Evolutionary conservation across 2,113 vertebrate genomes (phyloP).

Genomic region (Cairina moschata): DNA sequence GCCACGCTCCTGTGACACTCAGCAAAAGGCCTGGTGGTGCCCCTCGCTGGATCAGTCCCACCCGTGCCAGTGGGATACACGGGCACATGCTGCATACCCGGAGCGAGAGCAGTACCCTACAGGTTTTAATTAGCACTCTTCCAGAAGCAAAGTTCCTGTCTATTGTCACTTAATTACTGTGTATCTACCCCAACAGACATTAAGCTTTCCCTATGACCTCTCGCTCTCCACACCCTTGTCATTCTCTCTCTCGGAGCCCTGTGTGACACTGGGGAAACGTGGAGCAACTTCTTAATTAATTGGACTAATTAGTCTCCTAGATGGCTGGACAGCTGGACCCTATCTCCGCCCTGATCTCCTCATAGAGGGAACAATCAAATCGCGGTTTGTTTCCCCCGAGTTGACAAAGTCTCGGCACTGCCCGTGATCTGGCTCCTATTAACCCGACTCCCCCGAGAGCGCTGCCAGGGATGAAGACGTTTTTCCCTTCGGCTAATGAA

Average conservation of each 20-base stretch:
- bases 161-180: constrained; percentile 68
- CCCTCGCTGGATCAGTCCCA: background rate
- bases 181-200: constrained; percentile 50
- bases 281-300: constrained; percentile 86
- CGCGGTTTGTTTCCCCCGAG: constrained; percentile 2
- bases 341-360: constrained; percentile 53
- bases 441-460: background rate
- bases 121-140: constrained; percentile 68
- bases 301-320: constrained; percentile 88
- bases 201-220: constrained; percentile 53
- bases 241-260: constrained; percentile 16
- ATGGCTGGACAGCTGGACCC: constrained; percentile 91
- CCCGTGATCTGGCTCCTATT: constrained; percentile 28
- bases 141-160: constrained; percentile 49
- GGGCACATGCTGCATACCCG: background rate
- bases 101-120: constrained; percentile 8
- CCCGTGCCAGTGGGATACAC: background rate
- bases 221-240: constrained; percentile 43
- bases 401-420: constrained; percentile 24
- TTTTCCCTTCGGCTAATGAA: constrained; percentile 38
- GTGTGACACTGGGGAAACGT: constrained; percentile 66
- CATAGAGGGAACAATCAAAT: constrained; percentile 44
- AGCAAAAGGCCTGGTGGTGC: fast-evolving
- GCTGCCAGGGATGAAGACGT: background rate
- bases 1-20: background rate